Evolutionary conservation across 2,888 invertebrate genomes (phyloP).

Genomic region (Drosophila cyrtoloma): DNA sequence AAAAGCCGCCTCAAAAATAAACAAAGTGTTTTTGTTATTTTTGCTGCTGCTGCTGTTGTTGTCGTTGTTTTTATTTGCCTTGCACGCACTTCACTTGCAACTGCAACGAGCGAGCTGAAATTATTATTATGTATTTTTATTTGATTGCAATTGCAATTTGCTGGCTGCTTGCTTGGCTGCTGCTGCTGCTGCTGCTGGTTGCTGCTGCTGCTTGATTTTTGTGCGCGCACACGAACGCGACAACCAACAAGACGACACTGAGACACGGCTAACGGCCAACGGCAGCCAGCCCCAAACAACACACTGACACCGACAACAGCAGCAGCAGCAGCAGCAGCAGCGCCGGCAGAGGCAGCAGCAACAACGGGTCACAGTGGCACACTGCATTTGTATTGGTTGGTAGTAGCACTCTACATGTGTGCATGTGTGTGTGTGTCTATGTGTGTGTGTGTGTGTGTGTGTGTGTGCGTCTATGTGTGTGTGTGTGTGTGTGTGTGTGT

Average conservation of each 20-base stretch:
- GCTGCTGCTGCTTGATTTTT: slow-evolving; percentile 50
- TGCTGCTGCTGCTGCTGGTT: slow-evolving; percentile 37
- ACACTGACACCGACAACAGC: slow-evolving; percentile 59
- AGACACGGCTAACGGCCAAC: slow-evolving; percentile 55
- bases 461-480: neutral
- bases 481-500: neutral
- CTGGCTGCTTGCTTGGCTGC: slow-evolving; percentile 32
- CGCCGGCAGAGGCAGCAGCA: slow-evolving; percentile 17
- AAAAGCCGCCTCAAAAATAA: slow-evolving; percentile 58
- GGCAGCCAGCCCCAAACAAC: slow-evolving; percentile 64
- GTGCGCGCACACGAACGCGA: slow-evolving; percentile 82
- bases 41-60: slow-evolving; percentile 19
- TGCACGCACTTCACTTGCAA: slow-evolving; percentile 63
- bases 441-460: neutral
- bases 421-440: no score
- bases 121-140: slow-evolving; percentile 46
- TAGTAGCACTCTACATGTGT: slow-evolving; percentile 22
- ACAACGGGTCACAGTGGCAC: slow-evolving; percentile 48
- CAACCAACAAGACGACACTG: slow-evolving; percentile 85
- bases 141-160: slow-evolving; percentile 56
- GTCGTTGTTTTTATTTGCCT: slow-evolving; percentile 15
- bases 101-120: slow-evolving; percentile 58
- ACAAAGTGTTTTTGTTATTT: slow-evolving; percentile 28
- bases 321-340: slow-evolving; percentile 24
- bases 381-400: slow-evolving; percentile 41